Base-by-base conservation (phyloP, 1,140 invertebrate genomes). In the Cepaea nemoralis region DNA sequence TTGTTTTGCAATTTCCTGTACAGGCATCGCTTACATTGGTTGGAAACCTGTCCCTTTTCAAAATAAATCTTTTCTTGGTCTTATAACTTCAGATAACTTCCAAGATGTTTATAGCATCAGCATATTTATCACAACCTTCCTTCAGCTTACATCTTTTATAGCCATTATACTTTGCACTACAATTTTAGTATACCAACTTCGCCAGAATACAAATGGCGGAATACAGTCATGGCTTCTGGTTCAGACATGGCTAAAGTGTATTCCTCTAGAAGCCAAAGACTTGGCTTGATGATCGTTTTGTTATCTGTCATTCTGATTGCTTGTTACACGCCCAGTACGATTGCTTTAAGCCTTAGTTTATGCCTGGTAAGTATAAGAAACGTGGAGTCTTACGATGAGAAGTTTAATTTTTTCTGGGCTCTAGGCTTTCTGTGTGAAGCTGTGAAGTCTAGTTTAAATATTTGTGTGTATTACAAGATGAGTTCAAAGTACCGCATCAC, bases 161-260 rank as follows among this genome's bases (percentile, higher is more conserved):
- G 50, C 50, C n/a, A 55, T 55, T 19, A 19, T 55, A 14, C 19
- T 19, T 3, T 10, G 50, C 50, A 55, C 50, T 22, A 2, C 50
- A 2, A 19, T 55, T 19, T 55, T 55, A 24, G 50, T 55, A 10
- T 55, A 10, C 19, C 50, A 55, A 19, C 50, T 55, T 19, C 19
- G n/a, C 16, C 50, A 55, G 50, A 55, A 55, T 14, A 55, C 50
- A 55, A 55, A 55, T 55, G 50, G 50, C 50, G 50, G 50, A 55
- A 55, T 2, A 22, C 50, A 3, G 50, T 24, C 3, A 10, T 55
- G 19, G 50, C 50, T 14, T 8, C 22, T 2, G 8, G 3, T 24
- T 55, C 50, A 3, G 50, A 10, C 19, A 55, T 22, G 50, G 8
- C 22, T 22, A 14, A 55, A 45, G 3, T 2, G 19, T 55, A 22